phyloP scores from a whole-genome alignment of 2,797 vertebrate genomes.

The Amphiprion clarkii region DNA sequence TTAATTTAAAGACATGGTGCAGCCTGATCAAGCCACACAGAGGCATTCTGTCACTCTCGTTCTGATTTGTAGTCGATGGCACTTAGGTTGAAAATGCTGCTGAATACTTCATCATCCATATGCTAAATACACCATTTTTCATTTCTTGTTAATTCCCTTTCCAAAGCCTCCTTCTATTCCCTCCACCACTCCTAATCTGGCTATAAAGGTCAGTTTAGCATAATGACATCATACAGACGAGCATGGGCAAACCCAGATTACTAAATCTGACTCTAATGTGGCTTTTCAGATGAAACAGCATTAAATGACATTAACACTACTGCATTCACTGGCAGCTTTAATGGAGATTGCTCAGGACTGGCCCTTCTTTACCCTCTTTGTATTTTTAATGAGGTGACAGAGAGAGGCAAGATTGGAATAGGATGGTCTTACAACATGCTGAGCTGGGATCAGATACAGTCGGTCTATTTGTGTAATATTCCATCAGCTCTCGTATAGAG shows the following conservation, averaged over 20 bases:
- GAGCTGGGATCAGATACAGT: slow-evolving; percentile 82
- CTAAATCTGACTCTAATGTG: slow-evolving; percentile 84
- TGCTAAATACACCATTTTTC: slow-evolving; percentile 80
- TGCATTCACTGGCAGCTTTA: slow-evolving; percentile 82
- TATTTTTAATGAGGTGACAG: slow-evolving; percentile 86
- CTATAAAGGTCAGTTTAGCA: slow-evolving; percentile 89
- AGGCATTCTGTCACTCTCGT: slow-evolving; percentile 60
- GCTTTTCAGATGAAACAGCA: slow-evolving; percentile 84
- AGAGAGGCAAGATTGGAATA: slow-evolving; percentile 79
- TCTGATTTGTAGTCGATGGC: slow-evolving; percentile 70
- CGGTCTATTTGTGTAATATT: slow-evolving; percentile 82
- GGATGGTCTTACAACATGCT: slow-evolving; percentile 79
- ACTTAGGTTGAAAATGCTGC: slow-evolving; percentile 70
- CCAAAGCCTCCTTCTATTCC: slow-evolving; percentile 76
- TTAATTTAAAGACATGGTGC: slow-evolving; percentile 62
- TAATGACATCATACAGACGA: slow-evolving; percentile 86
- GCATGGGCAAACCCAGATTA: slow-evolving; percentile 83
- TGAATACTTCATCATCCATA: slow-evolving; percentile 78
- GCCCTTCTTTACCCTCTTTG: slow-evolving; percentile 82
- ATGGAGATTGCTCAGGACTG: slow-evolving; percentile 79
- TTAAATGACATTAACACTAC: slow-evolving; percentile 82
- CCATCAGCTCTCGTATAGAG: slow-evolving; percentile 68
- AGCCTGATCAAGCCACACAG: slow-evolving; percentile 61
- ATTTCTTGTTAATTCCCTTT: slow-evolving; percentile 85
- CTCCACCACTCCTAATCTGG: slow-evolving; percentile 81